Evolutionary conservation across 2,797 vertebrate species (phyloP).

Genomic region (Platalea minor): DNA sequence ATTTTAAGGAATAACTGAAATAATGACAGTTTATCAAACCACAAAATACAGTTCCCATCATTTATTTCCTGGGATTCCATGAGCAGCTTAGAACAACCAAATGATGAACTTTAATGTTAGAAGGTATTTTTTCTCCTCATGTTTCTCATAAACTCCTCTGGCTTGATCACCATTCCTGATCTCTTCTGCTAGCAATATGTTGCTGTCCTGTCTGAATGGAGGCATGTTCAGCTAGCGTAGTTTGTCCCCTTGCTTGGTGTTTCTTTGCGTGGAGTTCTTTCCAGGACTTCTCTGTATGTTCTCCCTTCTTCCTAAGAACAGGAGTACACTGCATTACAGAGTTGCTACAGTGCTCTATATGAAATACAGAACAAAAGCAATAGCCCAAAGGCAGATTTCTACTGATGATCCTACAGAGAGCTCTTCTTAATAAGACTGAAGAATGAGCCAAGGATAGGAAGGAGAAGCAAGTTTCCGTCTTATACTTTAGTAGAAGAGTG

Average conservation of each 20-base stretch:
- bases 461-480: constrained; percentile 4
- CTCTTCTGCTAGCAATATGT: background rate
- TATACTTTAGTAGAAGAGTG: background rate
- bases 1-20: background rate
- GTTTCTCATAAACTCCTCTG: background rate
- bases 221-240: background rate
- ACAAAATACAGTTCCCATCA: background rate
- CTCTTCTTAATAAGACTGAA: background rate
- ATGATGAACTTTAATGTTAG: background rate
- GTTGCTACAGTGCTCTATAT: background rate
- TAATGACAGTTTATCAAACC: background rate
- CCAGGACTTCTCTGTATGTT: background rate
- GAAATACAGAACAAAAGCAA: background rate
- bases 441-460: background rate
- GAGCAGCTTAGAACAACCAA: background rate
- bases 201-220: background rate
- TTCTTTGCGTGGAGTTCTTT: background rate
- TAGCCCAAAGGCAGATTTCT: background rate
- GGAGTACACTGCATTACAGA: background rate
- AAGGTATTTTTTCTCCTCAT: background rate
- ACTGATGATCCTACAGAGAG: background rate
- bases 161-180: background rate
- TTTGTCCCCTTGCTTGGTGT: background rate
- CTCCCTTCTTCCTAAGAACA: background rate
- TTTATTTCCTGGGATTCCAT: background rate